Evolutionary conservation across 2,888 invertebrate species (phyloP).

Genomic region (Xiphydria camelus): DNA sequence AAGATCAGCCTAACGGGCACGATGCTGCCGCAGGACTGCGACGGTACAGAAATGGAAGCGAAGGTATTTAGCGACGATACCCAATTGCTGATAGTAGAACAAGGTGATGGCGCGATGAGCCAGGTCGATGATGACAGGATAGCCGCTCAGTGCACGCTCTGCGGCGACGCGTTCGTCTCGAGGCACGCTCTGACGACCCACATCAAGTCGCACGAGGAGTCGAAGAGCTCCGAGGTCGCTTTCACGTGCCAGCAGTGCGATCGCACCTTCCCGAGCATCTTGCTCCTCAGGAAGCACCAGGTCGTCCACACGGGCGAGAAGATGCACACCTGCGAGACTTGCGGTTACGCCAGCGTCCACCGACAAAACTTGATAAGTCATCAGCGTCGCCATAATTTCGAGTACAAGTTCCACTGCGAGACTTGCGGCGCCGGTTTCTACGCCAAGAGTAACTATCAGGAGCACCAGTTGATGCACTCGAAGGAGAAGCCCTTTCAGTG

Average conservation of each 20-base stretch:
- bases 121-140: too few species aligned
- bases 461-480: conserved; percentile 46
- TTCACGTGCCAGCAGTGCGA: conserved; percentile 14
- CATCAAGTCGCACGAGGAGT: conserved; percentile 33
- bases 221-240: conserved; percentile 18
- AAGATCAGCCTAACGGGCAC: too few species aligned
- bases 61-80: conserved; percentile 39
- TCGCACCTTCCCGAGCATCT: conserved; percentile 8
- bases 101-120: too few species aligned
- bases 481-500: conserved; percentile 52
- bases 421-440: conserved; percentile 48
- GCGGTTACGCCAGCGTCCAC: conserved; percentile 44
- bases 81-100: conserved; percentile 30
- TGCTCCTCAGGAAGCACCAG: conserved; percentile 20
- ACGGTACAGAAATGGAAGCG: conserved; percentile 31
- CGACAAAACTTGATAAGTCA: conserved; percentile 42
- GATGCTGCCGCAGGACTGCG: conserved; percentile 38
- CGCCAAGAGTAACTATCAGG: conserved; percentile 42
- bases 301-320: conserved; percentile 35
- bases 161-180: conserved; percentile 39
- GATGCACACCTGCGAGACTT: conserved; percentile 40
- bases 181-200: conserved; percentile 29
- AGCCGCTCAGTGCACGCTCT: conserved; percentile 40
- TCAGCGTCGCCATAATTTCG: conserved; percentile 44
- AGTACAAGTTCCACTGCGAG: conserved; percentile 53